Base-by-base conservation (phyloP, 2,888 invertebrate species). In the Mantis religiosa region DNA sequence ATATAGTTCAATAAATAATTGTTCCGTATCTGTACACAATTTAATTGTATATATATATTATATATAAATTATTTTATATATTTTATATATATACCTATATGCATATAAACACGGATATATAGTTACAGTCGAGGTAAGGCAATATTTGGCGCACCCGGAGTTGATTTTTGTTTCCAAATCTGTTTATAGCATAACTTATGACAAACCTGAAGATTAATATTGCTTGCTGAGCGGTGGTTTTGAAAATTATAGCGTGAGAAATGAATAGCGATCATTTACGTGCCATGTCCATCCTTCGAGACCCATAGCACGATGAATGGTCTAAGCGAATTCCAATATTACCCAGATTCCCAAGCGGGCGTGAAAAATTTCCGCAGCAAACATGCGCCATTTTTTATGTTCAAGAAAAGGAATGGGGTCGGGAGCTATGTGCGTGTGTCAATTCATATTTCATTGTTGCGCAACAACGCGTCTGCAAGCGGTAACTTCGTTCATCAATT, bases 361-460 rank as follows among this genome's bases (percentile, higher is more conserved):
- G 54, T 71, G 54, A 71, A 71, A 71, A 71, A 71, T 71, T 71
- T 71, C 54, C 3, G 54, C 54, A 71, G 54, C 54, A 71, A 15
- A 71, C 54, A 25, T 25, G 20, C 25, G 54, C 54, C 15, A 71
- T 71, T 71, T 71, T 71, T 71, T 71, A 71, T 20, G 54, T 25
- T 71, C 54, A 20, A 71, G 54, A 3, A 71, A 14, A 25, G 15
- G 54, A 14, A 71, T 20, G 54, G 54, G 25, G 15, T 71, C 25
- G 54, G 20, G 6, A 20, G 54, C 54, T 71, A 71, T 71, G 54
- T 20, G 20, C 54, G 25, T 71, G 54, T 71, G 54, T 71, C 54
- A 71, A 81, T 28, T 81, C 86, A 81, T 86, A 86, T 86, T 86
- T 86, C 86, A 86, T 86, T 86, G 86, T 86, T 86, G 54, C 12